A percentile compares a stretch with the other conserved stretches of the same genome.
Evolutionary conservation across 2,113 vertebrate species (phyloP).

Genomic region (Nerophis lumbriciformis): DNA sequence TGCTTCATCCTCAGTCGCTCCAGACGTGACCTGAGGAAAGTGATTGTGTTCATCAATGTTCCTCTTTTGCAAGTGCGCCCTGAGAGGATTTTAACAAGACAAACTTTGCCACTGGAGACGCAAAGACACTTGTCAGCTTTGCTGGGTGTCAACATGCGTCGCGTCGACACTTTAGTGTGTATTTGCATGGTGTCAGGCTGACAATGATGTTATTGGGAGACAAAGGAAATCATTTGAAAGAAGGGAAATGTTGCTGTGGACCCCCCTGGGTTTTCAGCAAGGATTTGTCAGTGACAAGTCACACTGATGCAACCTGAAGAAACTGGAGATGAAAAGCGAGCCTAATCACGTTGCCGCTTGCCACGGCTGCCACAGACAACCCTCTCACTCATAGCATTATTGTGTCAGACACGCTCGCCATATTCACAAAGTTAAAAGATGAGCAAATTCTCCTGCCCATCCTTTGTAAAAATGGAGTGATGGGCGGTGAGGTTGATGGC

Average conservation of each 20-base stretch:
- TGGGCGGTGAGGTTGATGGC: too few relatives aligned
- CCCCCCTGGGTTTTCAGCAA: constrained; percentile 47
- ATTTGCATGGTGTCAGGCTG: constrained; percentile 29
- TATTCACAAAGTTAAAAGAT: constrained; percentile 7
- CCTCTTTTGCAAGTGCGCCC: too few relatives aligned
- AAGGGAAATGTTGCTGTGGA: constrained; percentile 57
- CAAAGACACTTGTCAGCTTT: constrained; percentile 8
- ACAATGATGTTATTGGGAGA: constrained; percentile 41
- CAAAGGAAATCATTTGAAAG: constrained; percentile 55
- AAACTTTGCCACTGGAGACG: constrained; percentile 21
- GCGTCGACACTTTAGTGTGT: constrained; percentile 32
- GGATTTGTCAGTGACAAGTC: constrained; percentile 55
- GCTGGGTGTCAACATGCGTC: constrained; percentile 23
- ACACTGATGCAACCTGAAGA: constrained; percentile 66
- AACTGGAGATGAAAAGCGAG: constrained; percentile 56
- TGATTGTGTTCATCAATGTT: too few relatives aligned
- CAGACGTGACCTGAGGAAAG: constrained; percentile 10
- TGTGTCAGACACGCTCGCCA: constrained; percentile 22
- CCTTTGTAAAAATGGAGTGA: neutral
- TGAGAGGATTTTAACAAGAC: constrained; percentile 25
- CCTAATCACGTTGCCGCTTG: constrained; percentile 53
- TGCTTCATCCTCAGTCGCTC: too few relatives aligned
- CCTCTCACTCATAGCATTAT: constrained; percentile 15
- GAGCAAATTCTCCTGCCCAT: constrained; percentile 8
- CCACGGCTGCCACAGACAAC: constrained; percentile 25